These are phyloP conservation scores for Mandrillus leucophaeus DNA, from an alignment of 2,113 vertebrate genomes.

Conservation along the genomic window DNA sequence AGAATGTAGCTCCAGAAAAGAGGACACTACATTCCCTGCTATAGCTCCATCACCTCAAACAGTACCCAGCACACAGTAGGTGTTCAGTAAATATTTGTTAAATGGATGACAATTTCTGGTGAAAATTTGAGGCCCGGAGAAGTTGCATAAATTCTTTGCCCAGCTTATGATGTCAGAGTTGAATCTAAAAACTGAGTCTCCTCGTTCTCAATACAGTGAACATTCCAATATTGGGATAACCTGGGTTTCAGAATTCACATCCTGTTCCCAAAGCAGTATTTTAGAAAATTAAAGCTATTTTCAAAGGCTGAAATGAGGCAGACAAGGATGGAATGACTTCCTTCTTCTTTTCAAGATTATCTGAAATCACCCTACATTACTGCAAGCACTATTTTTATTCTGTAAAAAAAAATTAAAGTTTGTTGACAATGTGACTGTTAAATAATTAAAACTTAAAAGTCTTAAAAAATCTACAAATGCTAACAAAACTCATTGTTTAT, in stretches of 20 bases:
- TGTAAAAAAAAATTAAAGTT: slow-evolving; percentile 45
- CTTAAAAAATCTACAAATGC: slow-evolving; percentile 7
- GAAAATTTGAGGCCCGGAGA: not conserved
- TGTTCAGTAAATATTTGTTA: not conserved
- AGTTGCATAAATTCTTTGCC: not conserved
- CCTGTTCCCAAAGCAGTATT: not conserved
- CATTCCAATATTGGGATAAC: not conserved
- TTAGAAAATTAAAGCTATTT: not conserved
- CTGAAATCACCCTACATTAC: not conserved
- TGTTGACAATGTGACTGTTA: not conserved
- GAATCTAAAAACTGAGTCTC: not conserved
- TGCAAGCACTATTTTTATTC: not conserved
- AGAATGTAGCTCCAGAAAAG: not conserved
- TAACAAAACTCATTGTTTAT: slow-evolving; percentile 32
- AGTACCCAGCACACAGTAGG: not conserved
- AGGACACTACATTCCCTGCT: not conserved
- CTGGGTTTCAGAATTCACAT: not conserved
- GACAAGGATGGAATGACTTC: not conserved
- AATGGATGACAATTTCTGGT: not conserved
- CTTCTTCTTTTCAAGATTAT: not conserved
- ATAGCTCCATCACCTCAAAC: not conserved
- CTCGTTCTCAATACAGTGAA: not conserved
- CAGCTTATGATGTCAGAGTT: not conserved
- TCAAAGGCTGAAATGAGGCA: not conserved
- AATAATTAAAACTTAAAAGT: not conserved